Base-by-base conservation (phyloP, 1,140 invertebrate species). In the Triops cancriformis region DNA sequence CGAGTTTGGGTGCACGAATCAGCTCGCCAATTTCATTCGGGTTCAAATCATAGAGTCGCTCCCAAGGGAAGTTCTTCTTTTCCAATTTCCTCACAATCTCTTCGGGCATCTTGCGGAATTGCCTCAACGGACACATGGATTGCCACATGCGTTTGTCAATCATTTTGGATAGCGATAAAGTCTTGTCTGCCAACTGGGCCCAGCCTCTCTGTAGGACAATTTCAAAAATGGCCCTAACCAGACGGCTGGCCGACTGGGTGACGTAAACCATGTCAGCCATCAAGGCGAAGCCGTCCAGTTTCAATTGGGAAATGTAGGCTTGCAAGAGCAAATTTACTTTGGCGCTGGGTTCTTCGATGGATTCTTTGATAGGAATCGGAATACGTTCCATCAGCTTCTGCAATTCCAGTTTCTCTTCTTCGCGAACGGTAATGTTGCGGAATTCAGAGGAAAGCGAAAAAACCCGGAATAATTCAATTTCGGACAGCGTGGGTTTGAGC, bases 251-350 rank as follows among this genome's bases (percentile, higher is more conserved):
- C 6, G 96, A 98, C 85, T 99, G 98, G 0, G 98, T 99, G 0
- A 99, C 95, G 83, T 96, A 99, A 0, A 99, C 96, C 98, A 99
- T 99, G 85, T 99, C 98, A 0, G 96, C 94, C 94, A 99, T 98
- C 4, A 99, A 86, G 1, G 97, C 97, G 85, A 99, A 98, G 14
- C 98, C 97, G 84, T 99, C 98, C 45, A 99, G 86, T 85, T 99
- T 99, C 72, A 99, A 84, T 83, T 99, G 97, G 0, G 97, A 99
- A 76, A 99, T 99, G 85, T 99, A 99, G 0, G 97, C 97, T 85
- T 99, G 97, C 3, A 99, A 87, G 4, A 99, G 85, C 9, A 98
- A 95, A 83, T 95, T 95, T 3, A 98, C 94, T 87, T 99, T 99
- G 0, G 98, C 98, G 81, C 95, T 97, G 0, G 97, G 91, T 84